Conservation (phyloP, 2,113 vertebrate genomes). For the Xiphophorus hellerii region DNA sequence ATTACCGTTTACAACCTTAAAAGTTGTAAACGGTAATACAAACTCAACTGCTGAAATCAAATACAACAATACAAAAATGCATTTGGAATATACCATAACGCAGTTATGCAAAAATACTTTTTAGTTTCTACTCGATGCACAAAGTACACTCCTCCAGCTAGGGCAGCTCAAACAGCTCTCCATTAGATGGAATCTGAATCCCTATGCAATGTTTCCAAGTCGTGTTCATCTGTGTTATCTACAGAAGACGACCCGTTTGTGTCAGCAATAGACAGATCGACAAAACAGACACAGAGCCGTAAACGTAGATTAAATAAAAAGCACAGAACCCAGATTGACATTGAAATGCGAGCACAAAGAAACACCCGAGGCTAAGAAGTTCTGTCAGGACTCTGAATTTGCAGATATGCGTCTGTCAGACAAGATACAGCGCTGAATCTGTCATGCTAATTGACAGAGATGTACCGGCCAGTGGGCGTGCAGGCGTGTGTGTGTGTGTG, state of each 20-base stretch:
- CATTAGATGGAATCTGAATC: no score
- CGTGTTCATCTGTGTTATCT: no score
- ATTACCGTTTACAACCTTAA: neutral
- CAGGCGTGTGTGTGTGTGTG: neutral
- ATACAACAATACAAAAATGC: neutral
- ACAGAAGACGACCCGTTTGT: no score
- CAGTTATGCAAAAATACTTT: neutral
- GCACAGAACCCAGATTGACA: neutral
- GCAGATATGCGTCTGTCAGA: constrained; percentile 33
- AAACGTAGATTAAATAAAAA: neutral
- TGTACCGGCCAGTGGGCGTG: neutral
- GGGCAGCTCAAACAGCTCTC: no score
- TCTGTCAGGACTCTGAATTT: constrained; percentile 16
- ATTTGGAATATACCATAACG: neutral
- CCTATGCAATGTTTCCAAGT: no score
- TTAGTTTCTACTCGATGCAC: neutral
- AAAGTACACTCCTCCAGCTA: no score
- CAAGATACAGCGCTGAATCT: constrained; percentile 23
- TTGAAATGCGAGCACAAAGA: constrained; percentile 1
- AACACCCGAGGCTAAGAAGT: constrained; percentile 35
- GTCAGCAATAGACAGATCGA: no score
- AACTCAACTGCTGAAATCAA: neutral
- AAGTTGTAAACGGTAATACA: no score
- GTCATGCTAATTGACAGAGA: constrained; percentile 57
- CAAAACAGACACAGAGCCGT: neutral